phyloP scores from a whole-genome alignment of 2,888 invertebrate species.

The Drosophila kanekoi region DNA sequence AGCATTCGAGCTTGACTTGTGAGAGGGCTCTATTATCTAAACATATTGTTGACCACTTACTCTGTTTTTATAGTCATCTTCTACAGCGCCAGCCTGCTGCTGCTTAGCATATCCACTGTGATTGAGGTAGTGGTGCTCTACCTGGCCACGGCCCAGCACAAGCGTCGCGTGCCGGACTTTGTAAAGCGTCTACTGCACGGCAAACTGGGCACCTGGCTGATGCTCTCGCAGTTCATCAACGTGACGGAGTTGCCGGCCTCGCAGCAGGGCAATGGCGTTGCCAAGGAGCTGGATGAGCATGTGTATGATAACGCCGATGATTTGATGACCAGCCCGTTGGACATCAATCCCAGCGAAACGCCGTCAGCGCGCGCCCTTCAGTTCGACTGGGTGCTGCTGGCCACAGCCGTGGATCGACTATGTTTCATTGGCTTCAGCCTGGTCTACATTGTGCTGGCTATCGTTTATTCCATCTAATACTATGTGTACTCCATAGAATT shows the following conservation, averaged over 20 bases:
- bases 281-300: slow-evolving; percentile 76
- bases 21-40: no score
- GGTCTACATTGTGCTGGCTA: slow-evolving; percentile 85
- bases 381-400: slow-evolving; percentile 88
- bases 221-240: slow-evolving; percentile 79
- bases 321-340: slow-evolving; percentile 55
- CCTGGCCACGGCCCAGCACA: slow-evolving; percentile 85
- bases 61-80: slow-evolving; percentile 86
- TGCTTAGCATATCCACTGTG: slow-evolving; percentile 86
- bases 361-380: slow-evolving; percentile 83
- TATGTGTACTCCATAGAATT: neutral
- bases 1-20: no score
- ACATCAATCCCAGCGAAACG: slow-evolving; percentile 59
- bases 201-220: slow-evolving; percentile 69
- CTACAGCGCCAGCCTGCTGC: slow-evolving; percentile 86
- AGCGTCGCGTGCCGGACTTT: slow-evolving; percentile 85
- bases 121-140: slow-evolving; percentile 87
- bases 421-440: slow-evolving; percentile 87
- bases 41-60: neutral
- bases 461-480: slow-evolving; percentile 73
- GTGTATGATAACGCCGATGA: slow-evolving; percentile 64
- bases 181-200: slow-evolving; percentile 82
- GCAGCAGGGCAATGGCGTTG: slow-evolving; percentile 61
- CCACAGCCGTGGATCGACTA: slow-evolving; percentile 88
- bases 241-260: slow-evolving; percentile 63